A percentile compares a stretch with the other conserved stretches of the same genome.
Conservation (phyloP, 2,113 vertebrate species). For the Phaethornis superciliosus region DNA sequence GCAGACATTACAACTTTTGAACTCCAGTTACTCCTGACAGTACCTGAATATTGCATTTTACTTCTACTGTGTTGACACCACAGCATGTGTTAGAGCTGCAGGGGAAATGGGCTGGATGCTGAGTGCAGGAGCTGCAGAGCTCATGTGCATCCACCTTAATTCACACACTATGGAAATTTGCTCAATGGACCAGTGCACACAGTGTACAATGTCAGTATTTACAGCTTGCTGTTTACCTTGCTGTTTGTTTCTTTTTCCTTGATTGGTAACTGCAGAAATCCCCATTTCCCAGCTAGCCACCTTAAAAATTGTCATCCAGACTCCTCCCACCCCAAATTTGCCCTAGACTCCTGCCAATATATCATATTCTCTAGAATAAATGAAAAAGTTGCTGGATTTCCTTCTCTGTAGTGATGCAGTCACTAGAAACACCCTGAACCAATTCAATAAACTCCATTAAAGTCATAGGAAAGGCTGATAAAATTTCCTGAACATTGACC, state of each 20-base stretch:
- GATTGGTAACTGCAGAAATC: neutral
- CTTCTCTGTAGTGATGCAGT: neutral
- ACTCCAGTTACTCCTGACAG: neutral
- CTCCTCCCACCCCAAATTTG: neutral
- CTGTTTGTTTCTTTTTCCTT: neutral
- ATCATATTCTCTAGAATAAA: neutral
- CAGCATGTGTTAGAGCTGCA: accelerated
- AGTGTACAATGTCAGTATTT: neutral
- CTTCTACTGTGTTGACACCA: neutral
- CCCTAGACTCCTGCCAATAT: neutral
- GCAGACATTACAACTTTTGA: neutral
- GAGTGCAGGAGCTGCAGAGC: neutral
- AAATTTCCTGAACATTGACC: neutral
- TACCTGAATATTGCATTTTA: neutral
- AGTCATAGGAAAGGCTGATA: neutral
- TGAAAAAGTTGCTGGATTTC: neutral
- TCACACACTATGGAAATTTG: neutral
- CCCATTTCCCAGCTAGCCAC: neutral
- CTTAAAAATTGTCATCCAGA: neutral
- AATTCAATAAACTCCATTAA: neutral
- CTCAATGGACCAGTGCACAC: neutral
- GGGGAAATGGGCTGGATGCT: accelerated
- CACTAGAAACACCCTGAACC: neutral
- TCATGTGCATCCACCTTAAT: neutral
- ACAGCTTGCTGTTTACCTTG: accelerated